Conservation (phyloP, 2,797 vertebrate genomes). For the Carduelis carduelis region DNA sequence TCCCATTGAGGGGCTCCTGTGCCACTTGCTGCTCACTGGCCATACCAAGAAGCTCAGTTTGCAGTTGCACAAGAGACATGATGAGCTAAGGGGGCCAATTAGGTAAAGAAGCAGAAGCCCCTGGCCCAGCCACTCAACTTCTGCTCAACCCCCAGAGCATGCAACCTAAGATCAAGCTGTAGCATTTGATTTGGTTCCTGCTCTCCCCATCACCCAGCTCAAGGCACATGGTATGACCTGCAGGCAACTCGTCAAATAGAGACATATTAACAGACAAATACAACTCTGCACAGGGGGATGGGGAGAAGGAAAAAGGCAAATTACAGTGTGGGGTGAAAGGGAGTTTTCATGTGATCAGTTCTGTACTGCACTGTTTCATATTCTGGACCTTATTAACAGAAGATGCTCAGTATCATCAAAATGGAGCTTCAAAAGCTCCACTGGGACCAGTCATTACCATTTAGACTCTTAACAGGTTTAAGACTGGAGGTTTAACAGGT, state of each 20-base stretch:
- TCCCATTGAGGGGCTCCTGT: not conserved
- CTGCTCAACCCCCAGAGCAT: fast-evolving
- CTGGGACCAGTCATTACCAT: not conserved
- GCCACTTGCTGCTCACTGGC: not conserved
- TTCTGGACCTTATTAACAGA: not conserved
- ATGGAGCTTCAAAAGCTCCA: not conserved
- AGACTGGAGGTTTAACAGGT: not conserved
- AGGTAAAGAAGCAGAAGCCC: not conserved
- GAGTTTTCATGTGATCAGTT: not conserved
- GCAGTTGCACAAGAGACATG: not conserved
- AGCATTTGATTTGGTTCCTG: not conserved
- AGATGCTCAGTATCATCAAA: not conserved
- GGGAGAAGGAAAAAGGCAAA: not conserved
- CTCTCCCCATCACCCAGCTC: not conserved
- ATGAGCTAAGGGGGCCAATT: not conserved
- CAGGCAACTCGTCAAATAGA: not conserved
- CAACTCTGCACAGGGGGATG: no score
- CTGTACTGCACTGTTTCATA: not conserved
- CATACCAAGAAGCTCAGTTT: not conserved
- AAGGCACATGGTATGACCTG: not conserved
- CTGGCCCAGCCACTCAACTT: not conserved
- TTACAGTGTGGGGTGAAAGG: fast-evolving
- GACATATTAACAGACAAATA: not conserved
- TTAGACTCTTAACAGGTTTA: not conserved
- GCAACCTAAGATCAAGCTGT: not conserved